Base-by-base conservation (phyloP, 2,888 invertebrate species). In the Philereme vetulata region DNA sequence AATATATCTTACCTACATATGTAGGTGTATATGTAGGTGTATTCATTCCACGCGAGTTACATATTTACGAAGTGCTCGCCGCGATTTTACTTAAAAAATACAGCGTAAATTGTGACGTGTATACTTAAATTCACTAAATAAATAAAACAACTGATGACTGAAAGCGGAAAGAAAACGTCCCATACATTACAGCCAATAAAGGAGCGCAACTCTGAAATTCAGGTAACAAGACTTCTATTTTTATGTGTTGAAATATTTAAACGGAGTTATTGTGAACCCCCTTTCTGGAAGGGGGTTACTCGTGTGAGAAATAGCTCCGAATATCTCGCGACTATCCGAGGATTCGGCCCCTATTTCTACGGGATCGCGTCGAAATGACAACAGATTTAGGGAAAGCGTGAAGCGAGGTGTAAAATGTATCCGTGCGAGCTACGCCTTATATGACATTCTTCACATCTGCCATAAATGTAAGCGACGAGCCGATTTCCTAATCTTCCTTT, bases 351-450 rank as follows among this genome's bases (percentile, higher is more conserved):
- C 85, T 84, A 87, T 87, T 88, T 87, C 82, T 79, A 80, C 80
- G 85, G 88, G 89, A 89, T 90, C 86, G 86, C 80, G 77, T 76
- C 86, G 73, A 88, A 90, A 90, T 90, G 90, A 91, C 91, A 90
- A 90, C 89, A 90, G 90, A 90, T 90, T 90, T 89, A 86, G 87
- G 89, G 84, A 88, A 89, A 88, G 89, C 87, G 89, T 77, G 82
- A 85, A 90, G 86, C 89, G 90, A 88, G 84, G 86, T 90, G 91
- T 91, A 82, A 91, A 90, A 92, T 88, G 88, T 90, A 90, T 85
- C 85, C 88, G 78, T 83, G 86, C 88, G 88, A 77, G 85, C 77
- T 73, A 76, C 85, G 80, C 82, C 63, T 84, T 84, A 90, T 90
- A 90, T 89, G 90, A 90, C 90, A 90, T 90, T 91, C 90, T 88